Evolutionary conservation across 2,797 vertebrate species (phyloP).

Genomic region (Esox masquinongy): DNA sequence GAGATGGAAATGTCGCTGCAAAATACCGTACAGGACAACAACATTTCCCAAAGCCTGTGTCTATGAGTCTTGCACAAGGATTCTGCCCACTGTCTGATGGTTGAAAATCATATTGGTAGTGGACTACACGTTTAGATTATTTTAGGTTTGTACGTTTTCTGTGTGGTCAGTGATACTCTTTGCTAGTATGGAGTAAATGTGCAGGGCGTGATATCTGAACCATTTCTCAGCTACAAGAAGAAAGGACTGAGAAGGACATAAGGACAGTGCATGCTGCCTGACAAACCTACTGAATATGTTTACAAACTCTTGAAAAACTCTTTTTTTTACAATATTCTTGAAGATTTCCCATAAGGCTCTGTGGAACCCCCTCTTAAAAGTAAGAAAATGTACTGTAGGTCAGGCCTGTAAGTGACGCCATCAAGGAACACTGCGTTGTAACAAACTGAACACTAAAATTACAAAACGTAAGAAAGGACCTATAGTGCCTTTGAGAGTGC

Average conservation of each 20-base stretch:
- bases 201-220: slow-evolving; percentile 57
- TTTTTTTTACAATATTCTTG: slow-evolving; percentile 32
- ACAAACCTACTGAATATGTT: slow-evolving; percentile 39
- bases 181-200: slow-evolving; percentile 27
- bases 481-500: slow-evolving; percentile 72
- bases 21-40: slow-evolving; percentile 22
- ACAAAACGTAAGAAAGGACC: slow-evolving; percentile 41
- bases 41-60: slow-evolving; percentile 12
- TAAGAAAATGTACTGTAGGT: slow-evolving; percentile 47
- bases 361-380: slow-evolving; percentile 46
- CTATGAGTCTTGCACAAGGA: slow-evolving; percentile 40
- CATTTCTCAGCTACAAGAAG: neutral
- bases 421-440: slow-evolving; percentile 41
- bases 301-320: slow-evolving; percentile 29
- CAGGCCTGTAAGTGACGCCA: slow-evolving; percentile 58
- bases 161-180: slow-evolving; percentile 62
- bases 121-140: slow-evolving; percentile 47
- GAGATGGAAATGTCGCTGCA: slow-evolving; percentile 25
- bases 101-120: slow-evolving; percentile 34
- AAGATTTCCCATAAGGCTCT: slow-evolving; percentile 21
- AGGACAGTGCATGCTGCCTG: slow-evolving; percentile 9
- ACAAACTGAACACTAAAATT: slow-evolving; percentile 39
- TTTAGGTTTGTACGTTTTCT: slow-evolving; percentile 54
- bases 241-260: neutral
- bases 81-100: slow-evolving; percentile 30